Percentiles rank a stretch among this genome's conserved stretches.
These are phyloP conservation scores for Nesoenas mayeri DNA, from an alignment of 2,113 vertebrate species.

Conservation along the genomic window DNA sequence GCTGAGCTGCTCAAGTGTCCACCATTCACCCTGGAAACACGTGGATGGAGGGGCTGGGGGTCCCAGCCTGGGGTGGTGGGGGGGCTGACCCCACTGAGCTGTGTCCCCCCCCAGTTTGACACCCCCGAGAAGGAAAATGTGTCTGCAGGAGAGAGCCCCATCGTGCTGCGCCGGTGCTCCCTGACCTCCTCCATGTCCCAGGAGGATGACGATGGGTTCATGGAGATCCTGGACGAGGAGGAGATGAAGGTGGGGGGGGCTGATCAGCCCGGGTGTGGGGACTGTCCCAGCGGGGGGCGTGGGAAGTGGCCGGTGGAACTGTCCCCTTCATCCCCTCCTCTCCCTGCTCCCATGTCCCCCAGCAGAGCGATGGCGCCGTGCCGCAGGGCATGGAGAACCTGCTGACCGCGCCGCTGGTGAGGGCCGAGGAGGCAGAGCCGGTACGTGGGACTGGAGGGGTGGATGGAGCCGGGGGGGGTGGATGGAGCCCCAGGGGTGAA, in stretches of 20 bases:
- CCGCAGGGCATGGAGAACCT: slow-evolving; percentile 86
- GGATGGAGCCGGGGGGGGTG: too few species aligned
- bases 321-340: neutral
- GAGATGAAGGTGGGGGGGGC: slow-evolving; percentile 65
- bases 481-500: too few species aligned
- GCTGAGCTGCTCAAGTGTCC: neutral
- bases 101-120: neutral
- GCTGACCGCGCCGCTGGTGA: slow-evolving; percentile 87
- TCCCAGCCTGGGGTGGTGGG: neutral
- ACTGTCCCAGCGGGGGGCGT: neutral
- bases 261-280: neutral
- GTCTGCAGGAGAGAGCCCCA: slow-evolving; percentile 71
- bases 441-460: slow-evolving; percentile 37
- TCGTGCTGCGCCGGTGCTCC: slow-evolving; percentile 71
- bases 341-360: neutral
- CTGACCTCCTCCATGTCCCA: slow-evolving; percentile 63
- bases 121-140: slow-evolving; percentile 55
- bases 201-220: slow-evolving; percentile 85
- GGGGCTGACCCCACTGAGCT: neutral
- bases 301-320: neutral
- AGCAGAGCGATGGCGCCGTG: slow-evolving; percentile 73
- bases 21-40: accelerated
- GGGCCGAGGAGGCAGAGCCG: slow-evolving; percentile 57
- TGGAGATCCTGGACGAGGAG: slow-evolving; percentile 83
- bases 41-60: neutral